Evolutionary conservation across 2,888 invertebrate species (phyloP).

Genomic region (Trilocha varians): DNA sequence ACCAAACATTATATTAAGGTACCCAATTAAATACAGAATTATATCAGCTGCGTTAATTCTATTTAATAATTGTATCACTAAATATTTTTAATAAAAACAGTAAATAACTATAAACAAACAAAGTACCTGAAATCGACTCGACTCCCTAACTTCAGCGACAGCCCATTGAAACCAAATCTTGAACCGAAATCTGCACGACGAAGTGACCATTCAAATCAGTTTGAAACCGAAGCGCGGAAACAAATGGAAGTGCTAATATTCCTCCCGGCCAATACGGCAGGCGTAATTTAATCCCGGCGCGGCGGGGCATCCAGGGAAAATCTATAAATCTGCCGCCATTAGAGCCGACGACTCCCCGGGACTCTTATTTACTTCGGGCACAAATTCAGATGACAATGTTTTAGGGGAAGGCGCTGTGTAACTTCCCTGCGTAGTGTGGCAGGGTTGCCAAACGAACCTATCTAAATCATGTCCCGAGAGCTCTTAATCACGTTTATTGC

Average conservation of each 20-base stretch:
- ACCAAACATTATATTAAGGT: too few relatives aligned
- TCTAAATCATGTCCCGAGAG: slow-evolving; percentile 14
- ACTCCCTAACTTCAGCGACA: neutral
- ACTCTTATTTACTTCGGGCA: slow-evolving; percentile 73
- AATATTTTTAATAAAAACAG: too few relatives aligned
- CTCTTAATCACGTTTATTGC: slow-evolving; percentile 22
- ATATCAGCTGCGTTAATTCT: too few relatives aligned
- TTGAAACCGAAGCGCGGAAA: slow-evolving; percentile 46
- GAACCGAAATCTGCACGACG: slow-evolving; percentile 24
- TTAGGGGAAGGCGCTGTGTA: slow-evolving; percentile 69
- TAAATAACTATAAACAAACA: neutral
- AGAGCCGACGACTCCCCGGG: slow-evolving; percentile 61
- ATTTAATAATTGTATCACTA: too few relatives aligned
- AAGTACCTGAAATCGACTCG: neutral
- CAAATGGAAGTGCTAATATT: slow-evolving; percentile 69
- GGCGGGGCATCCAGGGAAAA: slow-evolving; percentile 67
- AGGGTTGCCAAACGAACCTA: slow-evolving; percentile 38
- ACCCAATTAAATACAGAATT: too few relatives aligned
- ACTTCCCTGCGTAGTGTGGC: slow-evolving; percentile 44
- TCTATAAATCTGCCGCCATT: slow-evolving; percentile 74
- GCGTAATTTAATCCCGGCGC: slow-evolving; percentile 69
- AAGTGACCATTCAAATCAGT: slow-evolving; percentile 51
- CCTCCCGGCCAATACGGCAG: slow-evolving; percentile 64
- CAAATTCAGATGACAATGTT: slow-evolving; percentile 75
- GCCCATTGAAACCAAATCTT: slow-evolving; percentile 6